A percentile compares a stretch with the other conserved stretches of the same genome.
These are phyloP conservation scores for Megaleporinus macrocephalus DNA, from an alignment of 2,113 vertebrate species.

Conservation along the genomic window DNA sequence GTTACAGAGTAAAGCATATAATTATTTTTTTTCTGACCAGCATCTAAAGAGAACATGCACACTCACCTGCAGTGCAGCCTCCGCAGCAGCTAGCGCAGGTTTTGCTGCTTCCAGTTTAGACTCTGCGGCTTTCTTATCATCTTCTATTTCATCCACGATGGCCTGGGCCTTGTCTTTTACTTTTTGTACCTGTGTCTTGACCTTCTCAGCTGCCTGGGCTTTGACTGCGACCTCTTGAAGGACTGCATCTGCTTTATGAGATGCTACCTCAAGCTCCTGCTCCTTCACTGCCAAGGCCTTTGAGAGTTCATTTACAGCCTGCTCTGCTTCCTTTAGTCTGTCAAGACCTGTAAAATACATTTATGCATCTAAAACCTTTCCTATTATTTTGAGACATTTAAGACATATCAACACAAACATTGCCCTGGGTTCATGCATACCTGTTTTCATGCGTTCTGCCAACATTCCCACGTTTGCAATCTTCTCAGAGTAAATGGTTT, in stretches of 20 bases:
- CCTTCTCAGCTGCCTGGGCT: constrained; percentile 82
- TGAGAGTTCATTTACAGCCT: constrained; percentile 80
- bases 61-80: constrained; percentile 78
- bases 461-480: constrained; percentile 74
- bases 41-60: neutral
- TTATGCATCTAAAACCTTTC: neutral
- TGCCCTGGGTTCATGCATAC: constrained; percentile 54
- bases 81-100: constrained; percentile 79
- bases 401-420: neutral
- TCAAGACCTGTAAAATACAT: constrained; percentile 73
- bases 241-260: constrained; percentile 78
- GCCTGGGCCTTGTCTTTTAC: constrained; percentile 87
- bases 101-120: constrained; percentile 83
- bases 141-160: constrained; percentile 84
- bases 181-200: constrained; percentile 85
- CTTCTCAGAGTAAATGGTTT: constrained; percentile 80
- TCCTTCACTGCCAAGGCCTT: constrained; percentile 79
- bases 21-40: no score
- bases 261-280: constrained; percentile 80
- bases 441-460: constrained; percentile 82
- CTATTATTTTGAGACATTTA: neutral
- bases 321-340: constrained; percentile 85
- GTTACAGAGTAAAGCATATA: no score
- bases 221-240: constrained; percentile 82
- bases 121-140: constrained; percentile 80